Base-by-base conservation (phyloP, 2,113 vertebrate species). In the Microcebus griseorufus region DNA sequence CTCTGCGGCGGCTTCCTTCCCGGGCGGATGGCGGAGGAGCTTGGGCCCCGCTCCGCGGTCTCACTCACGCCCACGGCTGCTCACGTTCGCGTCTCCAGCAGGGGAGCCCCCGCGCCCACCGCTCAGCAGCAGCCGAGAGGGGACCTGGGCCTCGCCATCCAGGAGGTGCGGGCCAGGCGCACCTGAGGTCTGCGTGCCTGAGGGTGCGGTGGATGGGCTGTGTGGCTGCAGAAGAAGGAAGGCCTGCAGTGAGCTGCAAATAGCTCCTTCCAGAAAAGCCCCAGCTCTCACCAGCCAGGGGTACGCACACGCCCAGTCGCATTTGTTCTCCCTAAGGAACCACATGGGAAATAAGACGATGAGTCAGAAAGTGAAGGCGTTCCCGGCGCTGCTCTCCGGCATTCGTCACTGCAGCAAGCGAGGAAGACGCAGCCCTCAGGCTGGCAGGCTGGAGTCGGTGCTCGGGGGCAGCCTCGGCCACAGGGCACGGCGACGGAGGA, bases 401-500 rank as follows among this genome's bases (percentile, higher is more conserved):
- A 53, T 53, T 39, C 69, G 39, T 25, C 69, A 11, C 69, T 72
- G 69, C 55, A 2, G 62, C 25, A 64, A 64, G 62, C 62, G 27
- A 64, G 13, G 62, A 13, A 64, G 62, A 64, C 10, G n/a, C 14
- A 37, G 79, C 16, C 79, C 10, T 22, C 16, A 64, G 53, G 32
- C 8, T 42, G 12, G 13, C 29, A 45, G 20, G 37, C 64, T 76
- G 73, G 37, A 37, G 13, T 62, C 65, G 14, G 45, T 23, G 20
- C 0, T 4, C 48, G 4, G 3, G 17, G 39, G 37, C 8, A 84
- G 9, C 29, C 51, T 34, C 22, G 3, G 45, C 37, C 62, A 83
- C 20, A 3, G 0, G 0, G 23, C 2, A 55, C 6, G 0, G n/a
- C 42, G 27, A 10, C 16, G 5, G 45, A 32, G 5, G 45, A 32